Percentiles rank a stretch among this genome's conserved stretches.
Evolutionary conservation across 2,113 vertebrate genomes (phyloP).

Genomic region (Hiodon alosoides): DNA sequence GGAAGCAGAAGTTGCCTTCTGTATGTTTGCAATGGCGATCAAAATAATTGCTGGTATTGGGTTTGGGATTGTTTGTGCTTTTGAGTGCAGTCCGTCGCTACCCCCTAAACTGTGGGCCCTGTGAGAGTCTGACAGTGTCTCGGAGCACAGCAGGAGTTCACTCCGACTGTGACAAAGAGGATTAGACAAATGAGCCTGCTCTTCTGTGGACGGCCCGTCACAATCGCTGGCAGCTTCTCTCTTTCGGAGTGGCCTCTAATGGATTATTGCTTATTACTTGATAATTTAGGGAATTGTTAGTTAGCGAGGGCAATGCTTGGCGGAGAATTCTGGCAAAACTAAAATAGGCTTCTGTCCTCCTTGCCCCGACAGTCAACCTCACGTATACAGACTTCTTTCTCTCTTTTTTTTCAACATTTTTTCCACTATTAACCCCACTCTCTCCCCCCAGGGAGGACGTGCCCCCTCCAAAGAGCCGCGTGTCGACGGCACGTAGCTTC

Average conservation of each 20-base stretch:
- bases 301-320: slow-evolving; percentile 34
- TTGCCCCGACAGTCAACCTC: neutral
- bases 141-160: slow-evolving; percentile 44
- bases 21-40: slow-evolving; percentile 54
- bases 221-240: neutral
- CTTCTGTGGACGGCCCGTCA: neutral
- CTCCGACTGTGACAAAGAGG: slow-evolving; percentile 53
- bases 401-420: no score
- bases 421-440: slow-evolving; percentile 19
- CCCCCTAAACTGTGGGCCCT: slow-evolving; percentile 29
- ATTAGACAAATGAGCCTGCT: slow-evolving; percentile 45
- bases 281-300: slow-evolving; percentile 53
- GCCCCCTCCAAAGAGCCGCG: slow-evolving; percentile 88
- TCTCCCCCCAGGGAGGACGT: slow-evolving; percentile 80
- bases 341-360: no score
- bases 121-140: slow-evolving; percentile 41
- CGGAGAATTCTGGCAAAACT: no score
- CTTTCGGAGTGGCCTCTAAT: slow-evolving; percentile 52
- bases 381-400: no score
- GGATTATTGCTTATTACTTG: slow-evolving; percentile 59
- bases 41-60: slow-evolving; percentile 50
- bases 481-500: slow-evolving; percentile 89
- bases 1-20: slow-evolving; percentile 46
- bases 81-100: slow-evolving; percentile 45
- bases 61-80: slow-evolving; percentile 62